Conservation (phyloP, 2,888 invertebrate species). For the Eilema griseolum region DNA sequence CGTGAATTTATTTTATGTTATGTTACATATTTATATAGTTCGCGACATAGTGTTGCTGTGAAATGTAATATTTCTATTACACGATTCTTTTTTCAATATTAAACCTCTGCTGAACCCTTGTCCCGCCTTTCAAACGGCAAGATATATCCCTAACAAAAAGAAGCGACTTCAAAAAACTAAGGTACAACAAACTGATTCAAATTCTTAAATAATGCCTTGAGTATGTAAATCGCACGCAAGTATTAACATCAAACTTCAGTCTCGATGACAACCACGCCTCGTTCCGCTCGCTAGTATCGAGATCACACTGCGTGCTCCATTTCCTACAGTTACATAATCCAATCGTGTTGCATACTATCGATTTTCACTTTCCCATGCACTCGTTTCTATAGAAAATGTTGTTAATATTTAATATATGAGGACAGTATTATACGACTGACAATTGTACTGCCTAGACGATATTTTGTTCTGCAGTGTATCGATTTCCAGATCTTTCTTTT, state of each 20-base stretch:
- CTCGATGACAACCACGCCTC: constrained; percentile 65
- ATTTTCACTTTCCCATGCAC: constrained; percentile 77
- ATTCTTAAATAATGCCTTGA: background rate
- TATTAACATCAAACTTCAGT: constrained; percentile 34
- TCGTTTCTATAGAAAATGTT: constrained; percentile 50
- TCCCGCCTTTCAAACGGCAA: too few relatives aligned
- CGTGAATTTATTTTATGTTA: too few relatives aligned
- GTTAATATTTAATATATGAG: constrained; percentile 6
- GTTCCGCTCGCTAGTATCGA: constrained; percentile 72
- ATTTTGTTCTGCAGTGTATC: background rate
- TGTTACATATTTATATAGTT: too few relatives aligned
- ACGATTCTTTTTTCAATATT: too few relatives aligned
- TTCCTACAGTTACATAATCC: constrained; percentile 77
- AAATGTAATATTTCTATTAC: too few relatives aligned
- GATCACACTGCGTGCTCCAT: constrained; percentile 71
- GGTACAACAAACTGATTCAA: background rate
- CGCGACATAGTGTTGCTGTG: too few relatives aligned
- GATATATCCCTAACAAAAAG: too few relatives aligned
- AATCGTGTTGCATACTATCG: constrained; percentile 69
- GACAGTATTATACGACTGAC: background rate
- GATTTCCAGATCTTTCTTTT: too few relatives aligned
- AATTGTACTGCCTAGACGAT: background rate
- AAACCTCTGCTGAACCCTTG: too few relatives aligned
- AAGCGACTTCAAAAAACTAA: too few relatives aligned
- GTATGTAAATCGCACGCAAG: background rate